Evolutionary conservation across 1,140 invertebrate genomes (phyloP).

Genomic region (Eriosoma lanigerum): DNA sequence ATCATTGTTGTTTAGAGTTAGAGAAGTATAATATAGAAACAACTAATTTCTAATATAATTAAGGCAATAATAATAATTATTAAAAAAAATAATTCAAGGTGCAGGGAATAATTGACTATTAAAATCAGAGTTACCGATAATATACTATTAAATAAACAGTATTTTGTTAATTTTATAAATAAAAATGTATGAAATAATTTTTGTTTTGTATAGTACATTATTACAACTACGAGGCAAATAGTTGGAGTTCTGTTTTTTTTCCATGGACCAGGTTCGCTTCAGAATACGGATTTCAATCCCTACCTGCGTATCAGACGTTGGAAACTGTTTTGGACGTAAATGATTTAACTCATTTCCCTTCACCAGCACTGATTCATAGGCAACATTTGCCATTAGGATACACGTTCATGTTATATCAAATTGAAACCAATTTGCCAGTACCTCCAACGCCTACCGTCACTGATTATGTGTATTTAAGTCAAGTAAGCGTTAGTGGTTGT

Average conservation of each 20-base stretch:
- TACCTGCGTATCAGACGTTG: slow-evolving; percentile 72
- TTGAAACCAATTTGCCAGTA: slow-evolving; percentile 63
- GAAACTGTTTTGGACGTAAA: slow-evolving; percentile 61
- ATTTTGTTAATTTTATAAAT: no score
- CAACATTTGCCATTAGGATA: slow-evolving; percentile 81
- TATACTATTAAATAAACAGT: no score
- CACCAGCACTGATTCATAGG: slow-evolving; percentile 69
- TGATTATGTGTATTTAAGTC: slow-evolving; percentile 73
- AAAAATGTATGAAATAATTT: no score
- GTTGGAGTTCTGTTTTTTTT: slow-evolving; percentile 77
- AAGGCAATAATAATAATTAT: no score
- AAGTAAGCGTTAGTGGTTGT: slow-evolving; percentile 61
- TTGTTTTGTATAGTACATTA: slow-evolving; percentile 73
- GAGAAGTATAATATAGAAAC: no score
- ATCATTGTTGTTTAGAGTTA: no score
- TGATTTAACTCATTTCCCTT: slow-evolving; percentile 66
- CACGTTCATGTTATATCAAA: slow-evolving; percentile 63
- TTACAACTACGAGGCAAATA: slow-evolving; percentile 83
- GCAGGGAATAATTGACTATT: no score
- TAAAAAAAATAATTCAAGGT: no score
- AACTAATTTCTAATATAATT: no score
- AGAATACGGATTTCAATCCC: slow-evolving; percentile 93
- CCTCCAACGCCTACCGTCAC: slow-evolving; percentile 57
- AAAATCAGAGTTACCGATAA: no score
- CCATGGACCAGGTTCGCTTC: slow-evolving; percentile 84